Evolutionary conservation across 2,113 vertebrate species (phyloP).

Genomic region (Ceyx cyanopectus): DNA sequence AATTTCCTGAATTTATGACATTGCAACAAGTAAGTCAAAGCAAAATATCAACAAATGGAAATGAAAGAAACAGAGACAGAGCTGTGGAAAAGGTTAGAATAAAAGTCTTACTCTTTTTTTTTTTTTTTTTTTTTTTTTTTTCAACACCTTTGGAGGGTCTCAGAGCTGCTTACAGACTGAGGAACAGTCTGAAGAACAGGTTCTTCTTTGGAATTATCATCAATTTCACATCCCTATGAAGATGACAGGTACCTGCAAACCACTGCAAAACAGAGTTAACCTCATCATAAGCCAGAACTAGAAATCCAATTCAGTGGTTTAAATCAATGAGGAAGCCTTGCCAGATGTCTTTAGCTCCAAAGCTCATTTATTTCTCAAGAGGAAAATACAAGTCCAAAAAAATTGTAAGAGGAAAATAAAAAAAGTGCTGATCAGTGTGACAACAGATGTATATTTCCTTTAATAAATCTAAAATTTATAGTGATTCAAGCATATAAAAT

Average conservation of each 20-base stretch:
- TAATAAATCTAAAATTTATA: not conserved
- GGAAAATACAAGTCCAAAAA: not conserved
- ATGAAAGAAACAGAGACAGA: not conserved
- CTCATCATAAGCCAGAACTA: not conserved
- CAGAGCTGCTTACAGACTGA: not conserved
- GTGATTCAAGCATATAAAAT: not conserved
- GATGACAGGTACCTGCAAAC: not conserved
- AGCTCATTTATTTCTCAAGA: not conserved
- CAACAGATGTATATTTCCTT: not conserved
- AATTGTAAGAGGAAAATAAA: not conserved
- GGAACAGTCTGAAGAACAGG: not conserved
- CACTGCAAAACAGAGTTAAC: not conserved
- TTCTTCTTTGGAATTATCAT: not conserved
- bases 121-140: not conserved
- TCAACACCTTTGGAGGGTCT: not conserved
- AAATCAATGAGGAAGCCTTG: constrained; percentile 6
- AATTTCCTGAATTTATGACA: rapidly evolving
- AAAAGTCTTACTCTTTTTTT: not conserved
- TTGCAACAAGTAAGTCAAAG: not conserved
- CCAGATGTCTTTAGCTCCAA: not conserved
- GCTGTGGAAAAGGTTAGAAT: not conserved
- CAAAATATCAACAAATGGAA: not conserved
- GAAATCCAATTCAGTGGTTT: not conserved
- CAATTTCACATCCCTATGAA: not conserved
- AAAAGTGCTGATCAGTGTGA: not conserved